Base-by-base conservation (phyloP, 2,797 vertebrate species). In the Gallinago nigripennis region DNA sequence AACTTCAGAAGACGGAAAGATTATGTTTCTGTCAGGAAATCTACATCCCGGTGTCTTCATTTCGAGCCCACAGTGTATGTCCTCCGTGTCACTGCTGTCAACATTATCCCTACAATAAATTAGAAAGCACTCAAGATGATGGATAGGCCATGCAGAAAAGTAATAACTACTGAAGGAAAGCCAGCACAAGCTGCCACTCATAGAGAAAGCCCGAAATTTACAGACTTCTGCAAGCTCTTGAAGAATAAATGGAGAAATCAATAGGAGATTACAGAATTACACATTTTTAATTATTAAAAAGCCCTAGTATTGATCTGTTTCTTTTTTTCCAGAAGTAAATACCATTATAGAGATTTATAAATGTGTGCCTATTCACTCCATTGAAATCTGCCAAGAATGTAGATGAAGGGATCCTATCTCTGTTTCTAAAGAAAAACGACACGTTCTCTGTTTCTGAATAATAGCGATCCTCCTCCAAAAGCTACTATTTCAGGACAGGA, bases 201-300 rank as follows among this genome's bases (percentile, higher is more conserved):
- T 0, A 1, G 60, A 81, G 94, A 91, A 92, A 96, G 84, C 87
- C 94, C 12, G 10, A 68, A 89, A 94, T 77, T 91, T 81, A 85
- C 96, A 64, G 90, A 96, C 94, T 93, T 75, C 82, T 71, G 88
- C 30, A 78, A 94, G 94, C 87, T 88, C 90, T 66, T 77, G 56
- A 64, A 88, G 85, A 95, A 94, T 86, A 95, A 96, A 96, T 90
- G 92, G 95, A 89, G 83, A 96, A 95, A 97, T 97, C 97, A 82
- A 91, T 95, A 94, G 92, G 60, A 90, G 93, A 97, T 97, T 95
- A 96, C 95, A 97, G 95, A 98, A 98, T 97, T 89, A 97, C 94
- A 97, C 95, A 95, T 97, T 97, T 97, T 98, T 98, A 98, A 98
- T 98, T 97, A 98, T 98, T 98, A 97, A 98, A 94, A 94, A 96